These are phyloP conservation scores for Ectemnius cavifrons DNA, from an alignment of 2,888 invertebrate genomes.

Conservation along the genomic window DNA sequence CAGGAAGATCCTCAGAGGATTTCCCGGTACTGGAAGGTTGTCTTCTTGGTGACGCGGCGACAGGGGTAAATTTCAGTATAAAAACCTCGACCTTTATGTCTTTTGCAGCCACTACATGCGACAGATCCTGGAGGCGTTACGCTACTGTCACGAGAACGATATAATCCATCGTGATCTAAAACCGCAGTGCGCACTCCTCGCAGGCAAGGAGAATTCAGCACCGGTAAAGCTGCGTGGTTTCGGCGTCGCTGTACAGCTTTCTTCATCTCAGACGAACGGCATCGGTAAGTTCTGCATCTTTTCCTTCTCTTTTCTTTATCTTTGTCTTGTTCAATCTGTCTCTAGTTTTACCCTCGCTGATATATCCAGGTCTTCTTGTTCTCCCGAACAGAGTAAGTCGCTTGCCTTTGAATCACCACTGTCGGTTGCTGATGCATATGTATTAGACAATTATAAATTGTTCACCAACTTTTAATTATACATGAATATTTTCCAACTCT, in stretches of 20 bases:
- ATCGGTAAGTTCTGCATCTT: slow-evolving; percentile 78
- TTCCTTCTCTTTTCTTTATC: slow-evolving; percentile 18
- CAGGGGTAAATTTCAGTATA: too few relatives aligned
- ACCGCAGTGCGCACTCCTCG: slow-evolving; percentile 97
- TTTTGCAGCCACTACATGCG: slow-evolving; percentile 96
- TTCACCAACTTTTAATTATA: too few relatives aligned
- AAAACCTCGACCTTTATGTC: slow-evolving; percentile 12
- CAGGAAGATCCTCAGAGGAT: too few relatives aligned
- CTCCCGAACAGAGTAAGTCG: too few relatives aligned
- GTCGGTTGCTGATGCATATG: too few relatives aligned
- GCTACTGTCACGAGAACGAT: slow-evolving; percentile 98
- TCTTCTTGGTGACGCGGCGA: too few relatives aligned
- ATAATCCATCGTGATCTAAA: slow-evolving; percentile 98
- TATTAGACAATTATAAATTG: too few relatives aligned
- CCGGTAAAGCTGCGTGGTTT: slow-evolving; percentile 99
- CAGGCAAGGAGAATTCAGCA: slow-evolving; percentile 98
- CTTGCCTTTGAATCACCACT: too few relatives aligned
- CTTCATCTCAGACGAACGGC: slow-evolving; percentile 85
- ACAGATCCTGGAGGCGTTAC: slow-evolving; percentile 96
- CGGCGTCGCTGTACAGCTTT: slow-evolving; percentile 96
- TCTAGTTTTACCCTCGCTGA: neutral
- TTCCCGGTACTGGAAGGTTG: too few relatives aligned
- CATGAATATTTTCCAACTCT: slow-evolving; percentile 16
- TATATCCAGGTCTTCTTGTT: too few relatives aligned
- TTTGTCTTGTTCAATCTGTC: slow-evolving; percentile 3